Evolutionary conservation across 2,797 vertebrate genomes (phyloP), one percentile per base, ranked within the genome.

Genomic region (Pangasius krempfi): DNA sequence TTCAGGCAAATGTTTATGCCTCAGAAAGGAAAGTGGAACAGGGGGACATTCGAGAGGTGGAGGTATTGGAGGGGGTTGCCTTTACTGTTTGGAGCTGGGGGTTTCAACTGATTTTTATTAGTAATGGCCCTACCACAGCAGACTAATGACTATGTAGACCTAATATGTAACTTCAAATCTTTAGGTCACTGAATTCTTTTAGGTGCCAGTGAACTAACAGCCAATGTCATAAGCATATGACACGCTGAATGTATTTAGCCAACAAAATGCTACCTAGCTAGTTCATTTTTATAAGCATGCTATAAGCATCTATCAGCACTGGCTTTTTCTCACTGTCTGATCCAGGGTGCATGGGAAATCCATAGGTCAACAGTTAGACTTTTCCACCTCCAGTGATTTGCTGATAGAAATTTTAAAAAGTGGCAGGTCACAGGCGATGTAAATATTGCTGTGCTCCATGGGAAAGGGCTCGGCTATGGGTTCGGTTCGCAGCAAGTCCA

Each of bases 401-500:
- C 66, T 90, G 89, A 90, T 84, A 89, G 90, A 89, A 91, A 88
- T 83, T 2, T 66, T 72, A 58, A 84, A 91, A 87, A 66, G 78
- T 79, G 40, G 40, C n/a, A 70, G 86, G 68, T 50, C 85, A 81
- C 62, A 47, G 40, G 66, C 90, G 90, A 92, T 89, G 92, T 94
- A 95, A 95, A 96, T 95, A 95, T 94, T 80, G 18, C 47, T 2
- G 86, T 56, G 0, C n/a, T 87, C 91, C 87, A 92, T 72, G 88
- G 92, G 91, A 93, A 92, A 92, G 52, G 90, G 89, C 91, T 86
- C 14, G 86, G 80, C 90, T 52, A 18, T 86, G 70, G 84, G 92
- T 88, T 92, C 75, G 92, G 94, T 95, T 95, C 92, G 93, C 93
- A 90, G 94, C 91, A 87, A 96, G 95, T 95, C 93, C 94, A 94